Evolutionary conservation across 2,113 vertebrate genomes (phyloP).

Genomic region (Prinia subflava): DNA sequence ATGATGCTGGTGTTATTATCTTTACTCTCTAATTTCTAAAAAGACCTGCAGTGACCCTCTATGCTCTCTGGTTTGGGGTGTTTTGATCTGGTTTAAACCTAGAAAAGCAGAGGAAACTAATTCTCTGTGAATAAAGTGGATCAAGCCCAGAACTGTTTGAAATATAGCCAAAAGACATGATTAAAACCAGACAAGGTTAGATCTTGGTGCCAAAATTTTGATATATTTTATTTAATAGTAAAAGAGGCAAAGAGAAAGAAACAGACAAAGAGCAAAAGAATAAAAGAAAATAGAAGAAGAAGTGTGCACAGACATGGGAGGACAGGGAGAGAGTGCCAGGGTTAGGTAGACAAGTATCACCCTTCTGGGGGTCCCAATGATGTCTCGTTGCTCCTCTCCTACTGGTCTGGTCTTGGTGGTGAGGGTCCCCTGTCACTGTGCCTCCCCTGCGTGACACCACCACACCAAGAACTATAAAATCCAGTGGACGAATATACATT

Average conservation of each 20-base stretch:
- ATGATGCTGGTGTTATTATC: neutral
- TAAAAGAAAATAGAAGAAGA: neutral
- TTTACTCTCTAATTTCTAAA: neutral
- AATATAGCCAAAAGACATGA: neutral
- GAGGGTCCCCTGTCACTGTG: rapidly evolving
- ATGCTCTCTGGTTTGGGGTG: neutral
- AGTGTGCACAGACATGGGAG: no score
- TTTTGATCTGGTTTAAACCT: neutral
- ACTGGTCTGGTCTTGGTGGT: neutral
- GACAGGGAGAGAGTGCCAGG: neutral
- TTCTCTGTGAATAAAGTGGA: neutral
- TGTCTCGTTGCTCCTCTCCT: neutral
- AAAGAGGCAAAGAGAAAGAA: neutral
- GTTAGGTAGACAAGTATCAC: no score
- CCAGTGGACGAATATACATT: neutral
- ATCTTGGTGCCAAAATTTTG: neutral
- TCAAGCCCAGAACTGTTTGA: rapidly evolving
- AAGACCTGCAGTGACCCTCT: neutral
- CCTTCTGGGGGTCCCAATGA: rapidly evolving
- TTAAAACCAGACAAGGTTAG: neutral
- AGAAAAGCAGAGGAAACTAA: neutral
- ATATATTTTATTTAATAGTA: neutral
- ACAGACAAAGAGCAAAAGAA: neutral
- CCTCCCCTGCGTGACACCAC: rapidly evolving
- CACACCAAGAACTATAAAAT: neutral